Percentiles rank a stretch among this genome's conserved stretches.
Evolutionary conservation across 2,797 vertebrate genomes (phyloP).

Genomic region (Alfaro cultratus): DNA sequence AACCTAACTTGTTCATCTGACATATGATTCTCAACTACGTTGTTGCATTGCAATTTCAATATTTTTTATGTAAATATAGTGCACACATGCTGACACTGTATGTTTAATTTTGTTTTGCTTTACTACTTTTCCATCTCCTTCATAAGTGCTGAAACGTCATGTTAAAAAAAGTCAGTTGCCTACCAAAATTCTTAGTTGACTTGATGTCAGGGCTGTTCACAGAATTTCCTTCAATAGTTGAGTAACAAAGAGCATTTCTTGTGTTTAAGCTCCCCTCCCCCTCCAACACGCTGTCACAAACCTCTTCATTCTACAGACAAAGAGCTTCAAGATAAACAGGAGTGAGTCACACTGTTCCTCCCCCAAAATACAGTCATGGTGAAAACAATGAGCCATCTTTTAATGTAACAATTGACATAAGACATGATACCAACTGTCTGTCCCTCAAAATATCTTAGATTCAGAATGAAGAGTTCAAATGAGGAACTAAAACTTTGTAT

Average conservation of each 20-base stretch:
- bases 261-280: conserved; percentile 63
- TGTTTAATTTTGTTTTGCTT: background rate
- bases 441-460: background rate
- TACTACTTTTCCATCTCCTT: conserved; percentile 5
- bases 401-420: background rate
- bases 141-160: background rate
- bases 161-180: conserved; percentile 27
- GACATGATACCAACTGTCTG: background rate
- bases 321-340: conserved; percentile 61
- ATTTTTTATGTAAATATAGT: background rate
- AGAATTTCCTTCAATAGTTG: conserved; percentile 69
- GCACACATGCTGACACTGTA: background rate
- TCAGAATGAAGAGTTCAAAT: background rate
- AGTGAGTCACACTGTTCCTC: conserved; percentile 21
- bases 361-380: background rate
- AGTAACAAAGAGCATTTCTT: conserved; percentile 73
- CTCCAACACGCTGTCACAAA: conserved; percentile 54
- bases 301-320: conserved; percentile 62
- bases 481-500: background rate
- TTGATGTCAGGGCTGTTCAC: conserved; percentile 47
- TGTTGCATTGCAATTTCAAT: background rate
- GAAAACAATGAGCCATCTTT: background rate
- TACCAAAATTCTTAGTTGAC: conserved; percentile 47
- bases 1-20: background rate
- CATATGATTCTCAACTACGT: background rate